Percentiles rank a stretch among this genome's conserved stretches.
Evolutionary conservation across 2,113 vertebrate species (phyloP).

Genomic region (Salvelinus sp.): DNA sequence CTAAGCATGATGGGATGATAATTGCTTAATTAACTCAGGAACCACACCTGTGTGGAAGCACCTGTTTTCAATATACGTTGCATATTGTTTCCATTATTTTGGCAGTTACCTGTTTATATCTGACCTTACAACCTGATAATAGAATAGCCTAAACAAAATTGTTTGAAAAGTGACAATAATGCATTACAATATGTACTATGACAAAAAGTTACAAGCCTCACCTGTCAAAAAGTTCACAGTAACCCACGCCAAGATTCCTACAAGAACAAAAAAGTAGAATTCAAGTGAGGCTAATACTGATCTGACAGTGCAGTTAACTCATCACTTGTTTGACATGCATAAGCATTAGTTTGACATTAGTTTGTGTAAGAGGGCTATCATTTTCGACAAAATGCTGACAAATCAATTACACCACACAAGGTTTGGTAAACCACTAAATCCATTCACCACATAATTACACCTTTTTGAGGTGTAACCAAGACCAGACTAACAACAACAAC

Average conservation of each 20-base stretch:
- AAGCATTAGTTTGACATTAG: background rate
- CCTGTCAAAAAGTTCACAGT: conserved; percentile 94
- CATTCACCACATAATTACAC: conserved; percentile 50
- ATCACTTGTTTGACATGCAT: background rate
- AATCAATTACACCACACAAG: conserved; percentile 35
- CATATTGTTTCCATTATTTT: too few relatives aligned
- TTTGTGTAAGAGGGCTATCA: conserved; percentile 2
- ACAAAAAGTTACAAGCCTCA: conserved; percentile 50
- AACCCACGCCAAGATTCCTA: conserved; percentile 95
- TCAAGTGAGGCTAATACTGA: conserved; percentile 17
- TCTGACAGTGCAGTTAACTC: background rate
- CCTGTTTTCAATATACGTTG: too few relatives aligned
- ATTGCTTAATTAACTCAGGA: too few relatives aligned
- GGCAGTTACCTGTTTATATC: too few relatives aligned
- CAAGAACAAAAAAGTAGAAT: conserved; percentile 39
- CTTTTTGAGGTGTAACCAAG: conserved; percentile 34
- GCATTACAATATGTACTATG: background rate
- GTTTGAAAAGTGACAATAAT: too few relatives aligned
- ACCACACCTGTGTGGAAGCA: too few relatives aligned
- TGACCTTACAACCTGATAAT: too few relatives aligned
- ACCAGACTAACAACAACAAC: conserved; percentile 23
- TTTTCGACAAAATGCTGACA: conserved; percentile 56
- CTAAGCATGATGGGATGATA: too few relatives aligned
- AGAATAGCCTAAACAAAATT: too few relatives aligned
- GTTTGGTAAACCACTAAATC: conserved; percentile 14